A percentile compares a stretch with the other conserved stretches of the same genome.
Evolutionary conservation across 2,888 invertebrate genomes (phyloP).

Genomic region (Masnerella sp.): DNA sequence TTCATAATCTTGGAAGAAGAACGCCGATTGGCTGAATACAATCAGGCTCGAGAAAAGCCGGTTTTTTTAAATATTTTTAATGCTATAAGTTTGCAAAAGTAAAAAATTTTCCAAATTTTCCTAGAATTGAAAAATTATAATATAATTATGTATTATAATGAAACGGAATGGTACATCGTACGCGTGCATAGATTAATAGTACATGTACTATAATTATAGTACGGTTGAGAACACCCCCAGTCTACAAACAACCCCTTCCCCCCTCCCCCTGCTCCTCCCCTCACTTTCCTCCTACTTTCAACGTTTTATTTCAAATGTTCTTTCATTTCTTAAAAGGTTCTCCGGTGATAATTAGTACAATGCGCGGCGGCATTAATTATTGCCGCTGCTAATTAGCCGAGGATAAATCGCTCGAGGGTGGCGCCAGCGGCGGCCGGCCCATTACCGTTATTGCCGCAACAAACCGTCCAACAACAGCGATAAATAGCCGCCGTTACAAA

Average conservation of each 20-base stretch:
- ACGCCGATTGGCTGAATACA: conserved; percentile 11
- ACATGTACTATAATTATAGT: no score
- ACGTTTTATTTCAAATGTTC: conserved; percentile 77
- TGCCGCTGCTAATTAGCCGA: conserved; percentile 77
- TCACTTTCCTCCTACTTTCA: conserved; percentile 61
- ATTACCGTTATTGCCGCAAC: conserved; percentile 77
- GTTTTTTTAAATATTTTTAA: conserved; percentile 8
- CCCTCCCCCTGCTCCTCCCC: conserved; percentile 20
- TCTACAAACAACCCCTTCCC: no score
- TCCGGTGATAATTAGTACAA: conserved; percentile 77
- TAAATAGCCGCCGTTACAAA: conserved; percentile 74
- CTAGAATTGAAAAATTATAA: conserved; percentile 20
- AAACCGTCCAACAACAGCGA: conserved; percentile 77
- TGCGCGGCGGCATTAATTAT: conserved; percentile 77
- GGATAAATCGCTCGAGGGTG: conserved; percentile 76
- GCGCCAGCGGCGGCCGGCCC: conserved; percentile 67
- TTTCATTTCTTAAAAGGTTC: conserved; percentile 78
- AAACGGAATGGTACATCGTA: conserved; percentile 1
- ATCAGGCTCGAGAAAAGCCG: conserved; percentile 8
- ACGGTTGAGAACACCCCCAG: no score
- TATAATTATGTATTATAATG: conserved; percentile 10
- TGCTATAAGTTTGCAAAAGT: background rate
- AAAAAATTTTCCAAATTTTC: conserved; percentile 10
- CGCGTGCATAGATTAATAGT: no score
- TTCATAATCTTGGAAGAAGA: conserved; percentile 10